Conservation (phyloP, 1,140 invertebrate genomes). For the Aricia agestis region DNA sequence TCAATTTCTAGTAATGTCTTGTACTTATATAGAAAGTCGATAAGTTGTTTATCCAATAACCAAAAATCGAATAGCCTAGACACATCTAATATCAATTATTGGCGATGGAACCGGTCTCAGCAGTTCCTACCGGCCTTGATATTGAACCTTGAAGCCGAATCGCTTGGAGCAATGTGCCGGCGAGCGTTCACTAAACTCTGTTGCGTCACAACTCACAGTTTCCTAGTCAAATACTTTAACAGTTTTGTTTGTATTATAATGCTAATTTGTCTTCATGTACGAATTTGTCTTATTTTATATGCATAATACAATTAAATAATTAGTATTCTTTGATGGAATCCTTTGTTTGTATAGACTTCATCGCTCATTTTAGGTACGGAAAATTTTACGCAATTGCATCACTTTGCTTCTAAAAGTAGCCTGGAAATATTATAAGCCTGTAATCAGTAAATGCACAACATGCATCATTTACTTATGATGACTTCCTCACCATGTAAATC, state of each 20-base stretch:
- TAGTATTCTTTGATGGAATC: background rate
- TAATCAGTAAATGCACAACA: background rate
- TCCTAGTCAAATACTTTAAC: constrained; percentile 6
- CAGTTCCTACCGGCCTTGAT: constrained; percentile 46
- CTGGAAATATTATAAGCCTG: no score
- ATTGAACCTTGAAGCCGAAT: constrained; percentile 52
- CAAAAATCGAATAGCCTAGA: background rate
- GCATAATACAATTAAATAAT: background rate
- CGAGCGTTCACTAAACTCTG: constrained; percentile 68
- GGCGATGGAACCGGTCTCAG: background rate
- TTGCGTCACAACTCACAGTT: constrained; percentile 61
- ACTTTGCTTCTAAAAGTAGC: no score
- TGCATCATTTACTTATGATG: no score
- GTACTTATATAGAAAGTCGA: background rate
- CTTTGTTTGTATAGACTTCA: background rate
- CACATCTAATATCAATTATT: background rate
- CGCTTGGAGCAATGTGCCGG: constrained; percentile 40
- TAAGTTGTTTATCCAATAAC: background rate
- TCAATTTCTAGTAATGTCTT: no score
- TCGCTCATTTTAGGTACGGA: no score
- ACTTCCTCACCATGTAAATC: background rate
- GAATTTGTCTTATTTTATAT: background rate
- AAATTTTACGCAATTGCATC: no score
- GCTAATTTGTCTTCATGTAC: background rate
- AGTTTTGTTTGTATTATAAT: background rate